These are phyloP conservation scores for Tauraco erythrolophus DNA, from an alignment of 2,113 vertebrate genomes.

Conservation along the genomic window DNA sequence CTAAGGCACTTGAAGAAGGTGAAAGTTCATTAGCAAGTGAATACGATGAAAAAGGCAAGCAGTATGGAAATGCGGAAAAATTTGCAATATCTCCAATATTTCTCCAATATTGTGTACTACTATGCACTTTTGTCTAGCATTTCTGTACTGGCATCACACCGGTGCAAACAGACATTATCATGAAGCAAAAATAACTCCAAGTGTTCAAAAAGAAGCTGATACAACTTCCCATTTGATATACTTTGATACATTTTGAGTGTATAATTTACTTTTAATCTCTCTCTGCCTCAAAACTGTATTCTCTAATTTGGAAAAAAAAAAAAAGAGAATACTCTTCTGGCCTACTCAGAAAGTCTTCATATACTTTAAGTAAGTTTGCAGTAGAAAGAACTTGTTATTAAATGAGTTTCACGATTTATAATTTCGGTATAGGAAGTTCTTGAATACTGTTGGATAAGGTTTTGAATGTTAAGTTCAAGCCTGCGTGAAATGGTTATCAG, in stretches of 20 bases:
- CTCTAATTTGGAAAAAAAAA: background rate
- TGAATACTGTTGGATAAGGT: background rate
- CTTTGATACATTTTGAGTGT: background rate
- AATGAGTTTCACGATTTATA: background rate
- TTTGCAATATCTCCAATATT: background rate
- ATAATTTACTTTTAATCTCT: background rate
- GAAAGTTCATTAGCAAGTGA: background rate
- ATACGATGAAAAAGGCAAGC: background rate
- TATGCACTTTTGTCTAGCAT: background rate
- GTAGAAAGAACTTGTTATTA: background rate
- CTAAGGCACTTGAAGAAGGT: background rate
- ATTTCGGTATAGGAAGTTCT: background rate
- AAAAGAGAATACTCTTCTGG: background rate
- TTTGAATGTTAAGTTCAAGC: background rate
- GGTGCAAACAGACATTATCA: background rate
- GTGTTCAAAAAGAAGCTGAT: background rate
- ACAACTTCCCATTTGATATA: background rate
- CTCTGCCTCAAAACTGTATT: background rate
- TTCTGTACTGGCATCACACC: background rate
- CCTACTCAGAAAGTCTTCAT: background rate
- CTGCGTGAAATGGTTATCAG: background rate
- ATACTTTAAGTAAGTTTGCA: background rate
- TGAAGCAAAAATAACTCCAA: background rate
- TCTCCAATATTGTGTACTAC: background rate
- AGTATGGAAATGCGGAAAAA: background rate